Evolutionary conservation across 2,113 vertebrate genomes (phyloP).

Genomic region (Phoenicopterus ruber): DNA sequence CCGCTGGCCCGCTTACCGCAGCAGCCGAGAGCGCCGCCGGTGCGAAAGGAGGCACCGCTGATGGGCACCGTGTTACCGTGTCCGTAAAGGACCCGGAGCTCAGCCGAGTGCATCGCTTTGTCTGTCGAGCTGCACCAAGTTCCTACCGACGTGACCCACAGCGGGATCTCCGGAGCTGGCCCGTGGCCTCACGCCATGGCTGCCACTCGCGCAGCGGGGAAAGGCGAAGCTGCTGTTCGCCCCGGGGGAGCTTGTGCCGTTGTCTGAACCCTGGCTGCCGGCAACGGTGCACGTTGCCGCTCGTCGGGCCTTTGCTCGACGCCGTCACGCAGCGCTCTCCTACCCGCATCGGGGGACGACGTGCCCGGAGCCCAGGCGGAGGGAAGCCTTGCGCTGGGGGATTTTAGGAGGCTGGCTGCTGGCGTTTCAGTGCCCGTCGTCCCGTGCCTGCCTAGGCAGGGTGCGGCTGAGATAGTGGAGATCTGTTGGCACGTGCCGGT

Average conservation of each 20-base stretch:
- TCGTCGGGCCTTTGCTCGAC: not conserved
- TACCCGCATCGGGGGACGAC: rapidly evolving
- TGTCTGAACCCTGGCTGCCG: rapidly evolving
- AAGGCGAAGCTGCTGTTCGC: not conserved
- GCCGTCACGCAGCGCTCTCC: rapidly evolving
- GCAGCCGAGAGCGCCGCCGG: not conserved
- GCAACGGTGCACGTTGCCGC: rapidly evolving
- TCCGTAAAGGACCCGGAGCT: not conserved
- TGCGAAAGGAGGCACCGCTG: rapidly evolving
- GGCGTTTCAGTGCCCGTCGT: not conserved
- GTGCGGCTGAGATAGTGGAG: not conserved
- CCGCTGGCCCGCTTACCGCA: rapidly evolving
- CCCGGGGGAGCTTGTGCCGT: not conserved
- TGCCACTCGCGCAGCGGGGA: not conserved
- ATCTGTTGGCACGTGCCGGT: not conserved
- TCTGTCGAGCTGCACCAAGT: not conserved
- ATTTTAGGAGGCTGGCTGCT: not conserved
- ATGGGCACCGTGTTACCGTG: rapidly evolving
- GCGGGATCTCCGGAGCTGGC: not conserved
- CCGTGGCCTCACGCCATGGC: not conserved
- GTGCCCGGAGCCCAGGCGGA: not conserved
- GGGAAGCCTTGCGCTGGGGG: not conserved
- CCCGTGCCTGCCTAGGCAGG: not conserved
- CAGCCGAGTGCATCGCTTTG: not conserved
- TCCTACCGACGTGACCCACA: rapidly evolving